These are phyloP conservation scores for Clostera curtula DNA, from an alignment of 2,888 invertebrate species.

Conservation along the genomic window DNA sequence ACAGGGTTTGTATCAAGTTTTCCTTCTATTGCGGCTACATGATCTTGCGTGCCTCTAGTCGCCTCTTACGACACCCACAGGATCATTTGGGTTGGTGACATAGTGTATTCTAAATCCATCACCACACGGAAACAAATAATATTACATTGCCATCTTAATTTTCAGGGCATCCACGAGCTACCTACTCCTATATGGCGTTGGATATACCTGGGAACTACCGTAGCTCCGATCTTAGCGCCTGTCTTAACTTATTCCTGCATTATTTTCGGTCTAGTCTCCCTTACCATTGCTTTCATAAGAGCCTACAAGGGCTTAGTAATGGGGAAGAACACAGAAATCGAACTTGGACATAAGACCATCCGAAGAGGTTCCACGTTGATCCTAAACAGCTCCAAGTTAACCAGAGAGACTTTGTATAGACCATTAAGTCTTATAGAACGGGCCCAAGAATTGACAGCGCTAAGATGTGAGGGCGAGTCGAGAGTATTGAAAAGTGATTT, in stretches of 20 bases:
- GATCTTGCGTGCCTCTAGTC: too few relatives aligned
- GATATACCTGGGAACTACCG: constrained; percentile 86
- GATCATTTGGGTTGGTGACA: too few relatives aligned
- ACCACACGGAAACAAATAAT: too few relatives aligned
- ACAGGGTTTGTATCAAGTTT: too few relatives aligned
- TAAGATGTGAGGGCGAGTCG: constrained; percentile 39
- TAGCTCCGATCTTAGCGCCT: constrained; percentile 83
- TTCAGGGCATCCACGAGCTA: constrained; percentile 84
- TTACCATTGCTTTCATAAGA: constrained; percentile 80
- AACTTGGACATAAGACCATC: constrained; percentile 83
- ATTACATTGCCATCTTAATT: constrained; percentile 9
- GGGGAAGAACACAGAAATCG: constrained; percentile 81
- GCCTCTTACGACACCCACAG: too few relatives aligned
- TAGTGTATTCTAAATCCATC: too few relatives aligned
- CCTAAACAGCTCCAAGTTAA: constrained; percentile 73
- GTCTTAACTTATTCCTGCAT: constrained; percentile 83
- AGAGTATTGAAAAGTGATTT: constrained; percentile 41
- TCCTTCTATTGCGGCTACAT: too few relatives aligned
- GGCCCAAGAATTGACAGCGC: constrained; percentile 37
- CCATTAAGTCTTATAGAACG: constrained; percentile 29
- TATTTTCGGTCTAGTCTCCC: constrained; percentile 77
- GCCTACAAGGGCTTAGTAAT: constrained; percentile 85
- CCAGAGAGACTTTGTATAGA: constrained; percentile 70
- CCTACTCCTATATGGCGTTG: constrained; percentile 86
- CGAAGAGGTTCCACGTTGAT: constrained; percentile 78